phyloP scores from a whole-genome alignment of 2,888 invertebrate genomes.

The Ophion obscuratus region DNA sequence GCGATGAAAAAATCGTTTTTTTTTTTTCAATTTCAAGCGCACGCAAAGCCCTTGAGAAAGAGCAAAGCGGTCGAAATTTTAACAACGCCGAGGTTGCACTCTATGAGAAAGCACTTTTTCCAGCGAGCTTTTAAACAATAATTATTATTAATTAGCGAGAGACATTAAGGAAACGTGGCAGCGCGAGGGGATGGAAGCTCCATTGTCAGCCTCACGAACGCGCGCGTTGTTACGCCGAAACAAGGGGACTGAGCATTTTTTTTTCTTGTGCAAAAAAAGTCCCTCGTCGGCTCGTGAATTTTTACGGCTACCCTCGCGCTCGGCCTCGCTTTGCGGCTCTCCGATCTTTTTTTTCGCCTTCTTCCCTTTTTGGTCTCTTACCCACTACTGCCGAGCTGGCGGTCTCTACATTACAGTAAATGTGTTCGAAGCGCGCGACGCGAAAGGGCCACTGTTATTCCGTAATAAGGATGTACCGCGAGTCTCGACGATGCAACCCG shows the following conservation, averaged over 20 bases:
- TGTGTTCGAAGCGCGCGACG: neutral
- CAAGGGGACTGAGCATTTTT: slow-evolving; percentile 37
- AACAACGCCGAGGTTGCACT: too few relatives aligned
- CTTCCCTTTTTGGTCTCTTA: neutral
- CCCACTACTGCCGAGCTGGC: slow-evolving; percentile 1
- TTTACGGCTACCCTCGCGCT: slow-evolving; percentile 64
- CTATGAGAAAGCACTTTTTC: neutral
- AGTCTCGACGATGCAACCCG: slow-evolving; percentile 3
- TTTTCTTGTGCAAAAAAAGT: slow-evolving; percentile 60
- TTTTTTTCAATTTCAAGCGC: too few relatives aligned
- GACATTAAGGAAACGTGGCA: slow-evolving; percentile 77
- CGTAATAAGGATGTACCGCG: slow-evolving; percentile 26
- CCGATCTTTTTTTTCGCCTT: slow-evolving; percentile 22
- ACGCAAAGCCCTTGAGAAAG: too few relatives aligned
- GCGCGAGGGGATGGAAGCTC: slow-evolving; percentile 66
- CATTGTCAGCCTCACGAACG: slow-evolving; percentile 79
- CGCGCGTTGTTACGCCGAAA: slow-evolving; percentile 65
- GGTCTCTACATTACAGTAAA: slow-evolving; percentile 2
- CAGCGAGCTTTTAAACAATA: neutral
- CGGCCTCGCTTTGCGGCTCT: slow-evolving; percentile 35
- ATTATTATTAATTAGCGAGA: slow-evolving; percentile 77
- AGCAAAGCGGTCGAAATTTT: too few relatives aligned
- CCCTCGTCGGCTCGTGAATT: slow-evolving; percentile 70
- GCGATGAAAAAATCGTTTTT: too few relatives aligned
- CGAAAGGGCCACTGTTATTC: slow-evolving; percentile 25